Evolutionary conservation across 53 echinoderm and acorn worm species (phyloP), one percentile per base, ranked within the genome.

Genomic region (Temnopleurus reevesii): DNA sequence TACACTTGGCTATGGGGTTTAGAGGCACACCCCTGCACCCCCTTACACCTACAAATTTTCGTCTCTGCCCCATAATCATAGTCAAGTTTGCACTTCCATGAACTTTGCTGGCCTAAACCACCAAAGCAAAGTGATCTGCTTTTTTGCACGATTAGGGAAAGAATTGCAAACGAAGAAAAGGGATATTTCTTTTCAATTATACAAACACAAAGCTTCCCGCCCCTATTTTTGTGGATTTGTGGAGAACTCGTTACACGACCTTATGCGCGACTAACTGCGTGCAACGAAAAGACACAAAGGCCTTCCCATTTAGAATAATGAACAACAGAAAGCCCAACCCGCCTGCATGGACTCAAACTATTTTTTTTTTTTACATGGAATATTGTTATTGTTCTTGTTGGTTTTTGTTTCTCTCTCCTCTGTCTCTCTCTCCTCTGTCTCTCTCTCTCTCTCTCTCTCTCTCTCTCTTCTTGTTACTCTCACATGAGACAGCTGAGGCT

Each of bases 231-330:
- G 3, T 34, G 0, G 18, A 12, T 18, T 34, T 71, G 71, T 80
- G 80, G 80, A 17, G 80, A 80, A 49, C 47, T 80, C 53, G 80
- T 80, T 80, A 49, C 80, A 80, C 80, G 80, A 80, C 27, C 53
- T 45, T 51, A 80, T 80, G 80, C 51, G 80, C 53, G 47, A 51
- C 80, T 49, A 80, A 80, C 80, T 80, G 31, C 49, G 80, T 49
- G 80, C 80, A 80, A 80, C 80, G 80, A 80, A 49, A 46, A 15
- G 47, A 25, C 44, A 80, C 80, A 80, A 80, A 49, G 47, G 77
- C 63, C 33, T 33, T 21, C 63, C 63, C 63, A 63, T 63, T 63
- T 38, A 18, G n/a, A n/a, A 31, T 2, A 21, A 33, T 15, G 33
- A 63, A 63, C 34, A 63, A 33, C 63, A 43, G 21, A 71, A 71